Conservation (phyloP, 2,113 vertebrate species). For the Ibidorhyncha struthersii region DNA sequence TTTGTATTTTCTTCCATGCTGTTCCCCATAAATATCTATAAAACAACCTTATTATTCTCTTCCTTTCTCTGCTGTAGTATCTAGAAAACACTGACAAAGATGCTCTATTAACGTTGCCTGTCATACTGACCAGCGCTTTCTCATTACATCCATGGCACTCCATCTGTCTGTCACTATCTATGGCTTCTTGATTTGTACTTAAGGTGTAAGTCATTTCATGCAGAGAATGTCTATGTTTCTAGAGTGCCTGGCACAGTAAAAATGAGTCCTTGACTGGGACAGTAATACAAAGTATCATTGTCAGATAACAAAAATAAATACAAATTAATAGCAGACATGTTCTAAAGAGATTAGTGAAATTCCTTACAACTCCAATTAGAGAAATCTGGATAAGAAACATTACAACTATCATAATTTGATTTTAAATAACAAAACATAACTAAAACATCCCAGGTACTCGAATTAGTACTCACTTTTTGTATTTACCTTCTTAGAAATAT, state of each 20-base stretch:
- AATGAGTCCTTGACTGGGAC: neutral
- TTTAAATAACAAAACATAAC: slow-evolving; percentile 13
- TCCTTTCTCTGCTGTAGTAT: neutral
- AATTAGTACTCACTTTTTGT: slow-evolving; percentile 71
- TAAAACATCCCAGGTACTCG: slow-evolving; percentile 1
- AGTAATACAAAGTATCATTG: neutral
- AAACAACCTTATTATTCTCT: neutral
- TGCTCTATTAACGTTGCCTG: neutral
- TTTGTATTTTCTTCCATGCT: neutral
- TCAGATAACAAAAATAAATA: neutral
- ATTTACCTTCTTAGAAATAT: slow-evolving; percentile 67
- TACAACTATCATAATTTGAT: neutral
- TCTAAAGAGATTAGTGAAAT: neutral
- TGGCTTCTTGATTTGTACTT: neutral
- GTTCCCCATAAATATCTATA: neutral
- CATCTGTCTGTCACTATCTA: neutral
- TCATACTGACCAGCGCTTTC: neutral
- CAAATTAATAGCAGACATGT: neutral
- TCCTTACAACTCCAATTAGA: neutral
- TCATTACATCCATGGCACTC: neutral
- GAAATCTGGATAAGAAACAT: neutral
- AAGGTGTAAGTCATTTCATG: neutral
- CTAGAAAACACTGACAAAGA: neutral
- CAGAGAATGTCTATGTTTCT: neutral
- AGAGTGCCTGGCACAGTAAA: neutral